phyloP scores from a whole-genome alignment of 1,140 invertebrate genomes.

The Daktulosphaira vitifoliae region DNA sequence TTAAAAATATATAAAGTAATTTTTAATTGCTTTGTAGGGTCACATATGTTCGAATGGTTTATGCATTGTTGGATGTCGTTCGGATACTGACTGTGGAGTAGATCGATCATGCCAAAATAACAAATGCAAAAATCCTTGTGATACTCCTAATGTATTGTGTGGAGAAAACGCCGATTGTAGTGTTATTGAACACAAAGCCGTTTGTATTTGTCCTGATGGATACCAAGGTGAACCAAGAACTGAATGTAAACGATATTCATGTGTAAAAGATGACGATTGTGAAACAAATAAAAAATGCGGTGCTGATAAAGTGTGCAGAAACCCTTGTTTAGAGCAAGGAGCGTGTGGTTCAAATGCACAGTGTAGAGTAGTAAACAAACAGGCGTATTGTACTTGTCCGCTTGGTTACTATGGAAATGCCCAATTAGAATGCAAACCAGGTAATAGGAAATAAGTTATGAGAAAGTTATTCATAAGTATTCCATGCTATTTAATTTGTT shows the following conservation, averaged over 20 bases:
- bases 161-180: conserved; percentile 66
- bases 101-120: conserved; percentile 65
- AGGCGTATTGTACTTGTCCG: conserved; percentile 73
- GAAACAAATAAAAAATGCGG: conserved; percentile 65
- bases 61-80: conserved; percentile 64
- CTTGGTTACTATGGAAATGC: conserved; percentile 78
- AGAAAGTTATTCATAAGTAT: background rate
- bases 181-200: conserved; percentile 64
- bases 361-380: conserved; percentile 66
- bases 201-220: conserved; percentile 77
- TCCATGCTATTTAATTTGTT: background rate
- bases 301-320: conserved; percentile 63
- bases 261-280: conserved; percentile 67
- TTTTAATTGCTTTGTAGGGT: no score
- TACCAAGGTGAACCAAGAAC: conserved; percentile 67
- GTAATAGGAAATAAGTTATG: conserved; percentile 38
- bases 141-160: conserved; percentile 50
- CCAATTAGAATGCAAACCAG: conserved; percentile 61
- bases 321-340: conserved; percentile 66
- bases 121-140: conserved; percentile 70
- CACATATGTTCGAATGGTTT: conserved; percentile 53
- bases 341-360: conserved; percentile 77
- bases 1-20: no score
- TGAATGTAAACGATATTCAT: conserved; percentile 66
- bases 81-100: conserved; percentile 67